Evolutionary conservation across 53 echinoderm and acorn worm species (phyloP), one percentile per base, ranked within the genome.

Genomic region (Echinarachnius parma): DNA sequence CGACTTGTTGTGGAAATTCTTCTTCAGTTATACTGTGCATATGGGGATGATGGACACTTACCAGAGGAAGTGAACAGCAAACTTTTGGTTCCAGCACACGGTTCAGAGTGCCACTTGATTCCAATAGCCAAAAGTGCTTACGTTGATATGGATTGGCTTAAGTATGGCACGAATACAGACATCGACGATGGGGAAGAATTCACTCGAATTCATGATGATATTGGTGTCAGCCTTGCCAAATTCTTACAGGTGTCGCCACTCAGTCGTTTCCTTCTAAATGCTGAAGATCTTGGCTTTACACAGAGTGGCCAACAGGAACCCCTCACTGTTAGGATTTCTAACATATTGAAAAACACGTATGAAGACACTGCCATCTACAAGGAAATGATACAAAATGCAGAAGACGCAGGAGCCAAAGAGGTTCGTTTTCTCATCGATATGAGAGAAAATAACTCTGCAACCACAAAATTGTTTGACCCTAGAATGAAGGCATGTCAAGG

Each of bases 381-480:
- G n/a, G 96, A 96, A 60, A 64, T 96, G 82, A 85, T 96, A 21
- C 96, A 96, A 74, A 96, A 96, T 78, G 90, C 96, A 30, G 96
- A 96, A 61, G 96, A 95, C 78, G 96, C 96, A 4, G 90, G 96
- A 34, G 96, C 96, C 16, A 55, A 83, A 1, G 87, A 91, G 46
- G 96, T 95, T 9, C 84, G 56, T 9, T 95, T 95, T 64, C 62
- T 95, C 20, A 74, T 95, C 16, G 96, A 95, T 46, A 61, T 84
- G 82, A 75, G 90, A 24, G 39, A 18, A 33, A 95, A 95, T 48
- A 48, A 30, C 3, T 15, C 63, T 31, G 69, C 69, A 5, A 63
- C 60, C 25, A 11, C 30, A 16, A 49, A 68, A 28, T 70, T 93
- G 20, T 52, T 93, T 0, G 64, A 74, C 28, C 70, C 72, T 10